Evolutionary conservation across 2,113 vertebrate species (phyloP), one percentile per base, ranked within the genome.

Genomic region (Cromileptes altivelis): DNA sequence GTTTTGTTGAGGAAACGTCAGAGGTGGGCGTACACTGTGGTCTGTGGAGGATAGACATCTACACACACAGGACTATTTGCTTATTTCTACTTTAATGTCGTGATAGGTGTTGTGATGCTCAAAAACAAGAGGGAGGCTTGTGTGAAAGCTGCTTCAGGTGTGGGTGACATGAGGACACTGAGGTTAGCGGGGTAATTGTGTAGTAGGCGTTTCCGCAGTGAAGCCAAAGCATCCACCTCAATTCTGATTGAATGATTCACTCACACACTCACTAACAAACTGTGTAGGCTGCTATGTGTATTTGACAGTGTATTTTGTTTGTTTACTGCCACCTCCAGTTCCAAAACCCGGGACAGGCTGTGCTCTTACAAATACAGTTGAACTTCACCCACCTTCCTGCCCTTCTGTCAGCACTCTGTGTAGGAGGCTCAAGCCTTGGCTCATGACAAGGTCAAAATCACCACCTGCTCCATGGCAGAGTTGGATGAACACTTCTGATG

Each of bases 41-140:
- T 47, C 63, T 57, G 52, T 13, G 23, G 27, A 23, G 18, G 6
- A 68, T 2, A 77, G 13, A 57, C 47, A 25, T 19, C 5, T 42
- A 13, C 21, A 42, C 47, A 18, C 47, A 53, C 27, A 30, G 23
- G 40, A 47, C 21, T 14, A 21, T 53, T 11, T 27, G 4, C 37
- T 52, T 6, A 19, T 68, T 42, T 42, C 11, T n/a, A 17, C 8
- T 65, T 10, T 33, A 42, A 30, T 15, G 2, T 5, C 17, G 17
- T 23, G 12, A 70, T 21, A 13, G 27, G 2, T n/a, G n/a, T n/a
- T n/a, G n/a, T n/a, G n/a, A 0, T 17, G 67, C 78, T 95, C 79
- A 4, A 89, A 92, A 96, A 96, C 90, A 96, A 93, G 27, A 96
- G 73, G 27, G 89, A 17, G 1, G 92, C 90, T 87, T 96, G 96